Evolutionary conservation across 2,888 invertebrate genomes (phyloP).

Genomic region (Athalia cordata): DNA sequence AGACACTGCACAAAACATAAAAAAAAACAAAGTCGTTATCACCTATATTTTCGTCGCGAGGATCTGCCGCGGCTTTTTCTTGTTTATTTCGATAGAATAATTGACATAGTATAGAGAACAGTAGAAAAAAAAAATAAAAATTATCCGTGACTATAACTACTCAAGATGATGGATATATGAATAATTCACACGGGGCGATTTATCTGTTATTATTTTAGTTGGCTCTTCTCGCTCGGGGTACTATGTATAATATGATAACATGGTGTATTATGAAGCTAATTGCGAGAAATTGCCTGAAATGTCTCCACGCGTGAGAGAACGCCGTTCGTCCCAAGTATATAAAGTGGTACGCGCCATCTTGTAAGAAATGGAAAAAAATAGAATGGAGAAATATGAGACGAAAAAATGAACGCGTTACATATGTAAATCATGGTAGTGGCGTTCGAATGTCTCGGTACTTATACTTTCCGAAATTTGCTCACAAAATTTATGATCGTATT

Average conservation of each 20-base stretch:
- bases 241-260: neutral
- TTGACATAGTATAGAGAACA: no score
- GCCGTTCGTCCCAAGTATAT: neutral
- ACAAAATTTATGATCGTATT: no score
- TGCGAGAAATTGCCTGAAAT: slow-evolving; percentile 41
- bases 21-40: no score
- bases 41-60: no score
- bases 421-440: no score
- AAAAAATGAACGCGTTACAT: neutral
- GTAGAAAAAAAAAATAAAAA: no score
- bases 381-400: neutral
- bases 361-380: slow-evolving; percentile 47
- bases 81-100: no score
- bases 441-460: no score
- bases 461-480: no score
- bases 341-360: slow-evolving; percentile 33
- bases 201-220: slow-evolving; percentile 36
- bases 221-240: neutral
- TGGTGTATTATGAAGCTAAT: slow-evolving; percentile 1
- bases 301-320: slow-evolving; percentile 41
- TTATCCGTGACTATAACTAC: no score
- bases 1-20: no score
- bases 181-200: slow-evolving; percentile 38
- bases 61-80: no score
- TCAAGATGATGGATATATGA: neutral